Base-by-base conservation (phyloP, 2,888 invertebrate species). In the Habrosyne pyritoides region DNA sequence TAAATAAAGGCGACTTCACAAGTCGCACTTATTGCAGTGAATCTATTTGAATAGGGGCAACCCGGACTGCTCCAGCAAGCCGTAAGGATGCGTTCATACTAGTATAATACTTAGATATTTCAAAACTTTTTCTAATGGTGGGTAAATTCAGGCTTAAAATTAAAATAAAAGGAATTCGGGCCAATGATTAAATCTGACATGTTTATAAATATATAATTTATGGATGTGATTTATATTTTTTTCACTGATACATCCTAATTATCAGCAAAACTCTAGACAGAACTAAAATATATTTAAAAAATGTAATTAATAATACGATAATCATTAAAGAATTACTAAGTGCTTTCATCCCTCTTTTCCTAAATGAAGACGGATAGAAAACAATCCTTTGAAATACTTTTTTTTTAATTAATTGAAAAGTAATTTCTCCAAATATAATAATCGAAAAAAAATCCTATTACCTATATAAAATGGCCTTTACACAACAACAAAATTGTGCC, bases 21-120 rank as follows among this genome's bases (percentile, higher is more conserved):
- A 72, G 65, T 71, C 56, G 58, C 46, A 67, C 67, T 69, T 74
- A 73, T 73, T 73, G 63, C 71, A 67, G 66, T 52, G 60, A 60
- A 64, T 71, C 67, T 79, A 77, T 83, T 84, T 81, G 79, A 77
- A 80, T 77, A 79, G 77, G 74, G 50, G 56, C 51, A 58, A 53
- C 61, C 51, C 59, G n/a, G 33, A 50, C 53, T 53, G 53, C 52
- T 21, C 53, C 51, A 57, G 36, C 50, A 47, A 60, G 56, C 72
- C 75, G 69, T 79, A 70, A 77, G 59, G 75, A 58, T 51, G 46
- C 55, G 49, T 73, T 42, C 61, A 70, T 18, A 0, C 0, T 33
- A 18, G 14, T 42, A 18, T 42, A 18, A 18, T 18, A 18, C 14
- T 8, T 0, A 7, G 18, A n/a, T 42, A 18, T 33, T 24, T 24